Base-by-base conservation (phyloP, 2,113 vertebrate genomes). In the Pomatostomus ruficeps region DNA sequence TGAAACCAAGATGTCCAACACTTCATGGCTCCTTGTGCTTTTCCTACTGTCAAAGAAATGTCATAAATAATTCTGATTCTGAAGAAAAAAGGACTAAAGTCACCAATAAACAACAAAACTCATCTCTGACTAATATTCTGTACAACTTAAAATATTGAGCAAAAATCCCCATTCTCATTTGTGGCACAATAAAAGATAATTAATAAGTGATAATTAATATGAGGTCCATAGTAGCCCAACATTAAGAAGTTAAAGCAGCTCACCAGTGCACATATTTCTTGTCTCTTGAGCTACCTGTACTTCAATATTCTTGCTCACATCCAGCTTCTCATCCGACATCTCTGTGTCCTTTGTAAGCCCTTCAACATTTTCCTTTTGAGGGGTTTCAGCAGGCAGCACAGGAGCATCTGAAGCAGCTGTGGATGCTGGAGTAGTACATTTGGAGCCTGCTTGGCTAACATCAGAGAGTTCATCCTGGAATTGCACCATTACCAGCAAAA, bases 391-490 rank as follows among this genome's bases (percentile, higher is more conserved):
- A 78, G 98, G 97, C 85, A 97, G 96, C 54, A 85, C 93, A 62
- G 98, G 96, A 43, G 96, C 97, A 57, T 98, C 98, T 21, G 98
- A 98, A 70, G 98, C 93, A 43, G 97, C 89, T 28, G 96, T 97
- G 89, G 98, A 99, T 82, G 98, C 98, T 29, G 98, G 98, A 22
- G 99, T 98, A 52, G 98, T 98, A 23, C 98, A 98, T 96, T 99
- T 99, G 85, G 98, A 98, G 72, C 97, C 97, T 79, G 97, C 88
- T 46, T 97, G 98, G 96, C 97, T 98, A 33, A 96, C 89, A 55
- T 97, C 97, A 75, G 98, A 98, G 85, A 99, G 96, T 92, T 99
- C 99, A 98, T 99, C 99, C 99, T 99, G 92, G 67, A 96, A 93
- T 36, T 33, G 43, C 79, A 57, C 61, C 66, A 62, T 70, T 40